Percentiles rank a stretch among this genome's conserved stretches.
Conservation (phyloP, 2,113 vertebrate species). For the Picathartes gymnocephalus region DNA sequence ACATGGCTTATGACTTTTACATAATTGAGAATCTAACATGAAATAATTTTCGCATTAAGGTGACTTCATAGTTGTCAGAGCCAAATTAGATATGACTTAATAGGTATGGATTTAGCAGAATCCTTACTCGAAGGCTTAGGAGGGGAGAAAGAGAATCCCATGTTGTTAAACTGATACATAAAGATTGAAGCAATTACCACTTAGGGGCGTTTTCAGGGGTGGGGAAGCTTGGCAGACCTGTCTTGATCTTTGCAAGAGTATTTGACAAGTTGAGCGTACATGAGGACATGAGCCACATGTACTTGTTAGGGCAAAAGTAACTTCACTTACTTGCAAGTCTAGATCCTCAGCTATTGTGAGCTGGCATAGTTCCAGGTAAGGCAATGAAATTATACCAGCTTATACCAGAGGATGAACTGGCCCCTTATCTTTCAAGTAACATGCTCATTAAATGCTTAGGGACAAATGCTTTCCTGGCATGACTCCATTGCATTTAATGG, state of each 20-base stretch:
- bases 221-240: not conserved
- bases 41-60: not conserved
- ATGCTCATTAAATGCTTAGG: constrained; percentile 39
- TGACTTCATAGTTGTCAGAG: not conserved
- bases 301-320: constrained; percentile 16
- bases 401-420: constrained; percentile 7
- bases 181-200: not conserved
- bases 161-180: not conserved
- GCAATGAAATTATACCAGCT: constrained; percentile 7
- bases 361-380: not conserved
- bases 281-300: not conserved
- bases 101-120: not conserved
- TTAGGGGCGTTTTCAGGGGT: fast-evolving
- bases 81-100: not conserved
- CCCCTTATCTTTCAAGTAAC: constrained; percentile 32
- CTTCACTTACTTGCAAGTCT: not conserved
- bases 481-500: constrained; percentile 10
- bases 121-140: not conserved
- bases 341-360: not conserved
- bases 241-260: not conserved
- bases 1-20: not conserved
- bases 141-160: not conserved
- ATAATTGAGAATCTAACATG: not conserved
- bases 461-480: constrained; percentile 24
- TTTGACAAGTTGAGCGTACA: not conserved